phyloP scores from a whole-genome alignment of 2,797 vertebrate genomes.

The Aldrovandia affinis region DNA sequence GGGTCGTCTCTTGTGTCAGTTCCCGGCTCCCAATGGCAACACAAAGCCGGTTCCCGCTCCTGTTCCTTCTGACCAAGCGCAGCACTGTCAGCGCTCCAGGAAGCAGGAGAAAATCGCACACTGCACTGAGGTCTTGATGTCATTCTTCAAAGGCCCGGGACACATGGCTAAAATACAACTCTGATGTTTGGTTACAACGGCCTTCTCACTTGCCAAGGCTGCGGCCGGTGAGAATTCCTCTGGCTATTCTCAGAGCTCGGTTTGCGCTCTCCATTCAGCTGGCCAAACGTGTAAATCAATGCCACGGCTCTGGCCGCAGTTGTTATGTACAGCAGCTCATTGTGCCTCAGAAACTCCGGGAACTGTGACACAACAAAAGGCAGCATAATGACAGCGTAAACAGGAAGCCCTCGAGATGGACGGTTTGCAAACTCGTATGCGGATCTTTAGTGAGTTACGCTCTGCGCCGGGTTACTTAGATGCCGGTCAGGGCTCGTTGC shows the following conservation, averaged over 20 bases:
- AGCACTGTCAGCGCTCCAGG: constrained; percentile 8
- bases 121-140: background rate
- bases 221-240: background rate
- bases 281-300: background rate
- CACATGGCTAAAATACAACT: background rate
- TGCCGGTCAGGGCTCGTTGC: background rate
- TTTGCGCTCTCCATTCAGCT: background rate
- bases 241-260: background rate
- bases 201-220: background rate
- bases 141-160: background rate
- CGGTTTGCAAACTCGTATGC: background rate
- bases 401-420: background rate
- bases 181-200: background rate
- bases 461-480: background rate
- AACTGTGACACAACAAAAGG: background rate
- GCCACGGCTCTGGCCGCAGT: background rate
- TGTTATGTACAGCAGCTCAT: background rate
- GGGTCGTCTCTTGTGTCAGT: background rate
- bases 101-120: background rate
- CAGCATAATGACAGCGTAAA: background rate
- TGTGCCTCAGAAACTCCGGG: background rate
- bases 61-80: background rate
- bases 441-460: background rate
- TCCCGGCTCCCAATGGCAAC: background rate
- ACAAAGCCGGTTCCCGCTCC: background rate